A percentile compares a stretch with the other conserved stretches of the same genome.
Evolutionary conservation across 2,113 vertebrate genomes (phyloP).

Genomic region (Dipodomys merriami): DNA sequence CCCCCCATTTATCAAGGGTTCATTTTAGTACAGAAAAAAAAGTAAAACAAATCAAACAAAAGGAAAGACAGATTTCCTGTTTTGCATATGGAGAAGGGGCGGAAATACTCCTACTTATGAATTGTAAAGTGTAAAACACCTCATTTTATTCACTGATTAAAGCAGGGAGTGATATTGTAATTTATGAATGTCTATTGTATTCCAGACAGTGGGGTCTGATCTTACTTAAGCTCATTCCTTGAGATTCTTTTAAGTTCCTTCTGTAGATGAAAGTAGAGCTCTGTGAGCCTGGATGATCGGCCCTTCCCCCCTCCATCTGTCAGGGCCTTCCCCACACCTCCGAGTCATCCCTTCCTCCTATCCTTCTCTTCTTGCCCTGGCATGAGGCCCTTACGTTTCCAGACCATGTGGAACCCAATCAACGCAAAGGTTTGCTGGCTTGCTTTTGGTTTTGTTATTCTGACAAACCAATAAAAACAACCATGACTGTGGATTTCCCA

Average conservation of each 20-base stretch:
- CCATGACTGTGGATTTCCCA: constrained; percentile 77
- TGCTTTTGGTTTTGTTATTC: background rate
- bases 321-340: fast-evolving
- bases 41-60: too few species aligned
- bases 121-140: background rate
- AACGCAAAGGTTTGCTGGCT: background rate
- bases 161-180: background rate
- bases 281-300: background rate
- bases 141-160: background rate
- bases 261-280: background rate
- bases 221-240: background rate
- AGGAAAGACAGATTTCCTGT: too few species aligned
- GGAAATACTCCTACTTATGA: background rate
- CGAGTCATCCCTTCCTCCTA: too few species aligned
- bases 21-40: too few species aligned
- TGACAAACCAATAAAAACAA: background rate
- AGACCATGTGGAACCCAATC: background rate
- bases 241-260: background rate
- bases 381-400: background rate
- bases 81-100: too few species aligned
- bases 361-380: too few species aligned
- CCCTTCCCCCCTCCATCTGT: fast-evolving
- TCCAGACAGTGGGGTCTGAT: background rate
- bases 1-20: too few species aligned
- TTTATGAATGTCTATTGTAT: too few species aligned